phyloP scores from a whole-genome alignment of 35 echinoderm and acorn worm genomes.

The Patiria miniata region DNA sequence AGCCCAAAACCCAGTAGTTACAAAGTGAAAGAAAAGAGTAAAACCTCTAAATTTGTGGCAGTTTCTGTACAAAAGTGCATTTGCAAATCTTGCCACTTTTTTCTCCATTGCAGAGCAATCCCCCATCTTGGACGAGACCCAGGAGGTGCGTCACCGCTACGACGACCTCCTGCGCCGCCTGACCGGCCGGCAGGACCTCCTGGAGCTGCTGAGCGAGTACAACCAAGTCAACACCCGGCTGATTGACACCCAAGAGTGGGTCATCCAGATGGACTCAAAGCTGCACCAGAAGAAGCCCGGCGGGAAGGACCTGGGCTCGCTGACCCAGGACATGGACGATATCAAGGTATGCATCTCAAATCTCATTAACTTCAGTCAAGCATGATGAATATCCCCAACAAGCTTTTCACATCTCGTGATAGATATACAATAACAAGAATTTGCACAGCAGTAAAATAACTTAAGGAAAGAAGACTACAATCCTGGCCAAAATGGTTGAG shows the following conservation, averaged over 20 bases:
- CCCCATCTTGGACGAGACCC: conserved; percentile 63
- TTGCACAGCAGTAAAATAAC: too few relatives aligned
- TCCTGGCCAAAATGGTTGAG: too few relatives aligned
- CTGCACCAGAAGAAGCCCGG: conserved; percentile 55
- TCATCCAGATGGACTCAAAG: conserved; percentile 60
- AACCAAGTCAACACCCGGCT: conserved; percentile 64
- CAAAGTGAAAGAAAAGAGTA: too few relatives aligned
- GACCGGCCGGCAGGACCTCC: conserved; percentile 59
- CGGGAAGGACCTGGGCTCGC: conserved; percentile 59
- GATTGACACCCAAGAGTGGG: conserved; percentile 73
- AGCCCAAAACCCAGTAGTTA: too few relatives aligned
- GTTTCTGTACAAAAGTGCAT: too few relatives aligned
- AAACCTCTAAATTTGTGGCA: too few relatives aligned
- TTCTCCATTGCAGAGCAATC: conserved; percentile 69
- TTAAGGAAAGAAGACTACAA: too few relatives aligned
- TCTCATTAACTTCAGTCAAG: not conserved
- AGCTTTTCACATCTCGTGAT: not conserved
- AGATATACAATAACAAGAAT: not conserved
- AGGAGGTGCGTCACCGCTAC: conserved; percentile 54
- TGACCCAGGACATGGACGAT: conserved; percentile 76
- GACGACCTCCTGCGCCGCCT: conserved; percentile 64
- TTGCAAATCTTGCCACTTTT: too few relatives aligned
- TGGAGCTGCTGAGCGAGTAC: conserved; percentile 81
- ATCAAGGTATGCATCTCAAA: conserved; percentile 87
- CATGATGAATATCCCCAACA: not conserved